Conservation (phyloP, 2,113 vertebrate species). For the Oenanthe melanoleuca region DNA sequence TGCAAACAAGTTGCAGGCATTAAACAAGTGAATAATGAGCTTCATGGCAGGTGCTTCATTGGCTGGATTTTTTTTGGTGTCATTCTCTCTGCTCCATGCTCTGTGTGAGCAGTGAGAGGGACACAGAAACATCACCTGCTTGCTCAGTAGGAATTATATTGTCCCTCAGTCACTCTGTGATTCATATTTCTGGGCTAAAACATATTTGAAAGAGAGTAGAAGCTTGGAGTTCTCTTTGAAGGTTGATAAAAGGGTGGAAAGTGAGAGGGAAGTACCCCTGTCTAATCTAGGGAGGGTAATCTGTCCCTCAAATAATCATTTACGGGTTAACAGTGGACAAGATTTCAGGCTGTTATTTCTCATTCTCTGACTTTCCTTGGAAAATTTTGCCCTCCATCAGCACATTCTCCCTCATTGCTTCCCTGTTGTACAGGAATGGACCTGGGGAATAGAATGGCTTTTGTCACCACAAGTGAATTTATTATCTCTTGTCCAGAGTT, state of each 20-base stretch:
- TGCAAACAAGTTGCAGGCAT: neutral
- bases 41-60: neutral
- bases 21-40: neutral
- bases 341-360: neutral
- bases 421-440: neutral
- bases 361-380: neutral
- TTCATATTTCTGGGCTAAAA: neutral
- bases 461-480: neutral
- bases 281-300: neutral
- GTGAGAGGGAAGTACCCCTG: neutral
- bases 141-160: neutral
- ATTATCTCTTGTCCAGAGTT: neutral
- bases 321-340: neutral
- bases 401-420: neutral
- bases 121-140: neutral
- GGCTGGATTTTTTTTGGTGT: neutral
- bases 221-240: neutral
- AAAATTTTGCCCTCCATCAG: neutral
- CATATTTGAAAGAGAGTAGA: neutral
- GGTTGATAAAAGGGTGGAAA: neutral
- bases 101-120: neutral
- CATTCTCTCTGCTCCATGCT: neutral
- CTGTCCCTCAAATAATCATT: neutral
- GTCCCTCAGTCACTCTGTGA: neutral
- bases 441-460: neutral